Base-by-base conservation (phyloP, 1,140 invertebrate genomes). In the Drosophila orena region DNA sequence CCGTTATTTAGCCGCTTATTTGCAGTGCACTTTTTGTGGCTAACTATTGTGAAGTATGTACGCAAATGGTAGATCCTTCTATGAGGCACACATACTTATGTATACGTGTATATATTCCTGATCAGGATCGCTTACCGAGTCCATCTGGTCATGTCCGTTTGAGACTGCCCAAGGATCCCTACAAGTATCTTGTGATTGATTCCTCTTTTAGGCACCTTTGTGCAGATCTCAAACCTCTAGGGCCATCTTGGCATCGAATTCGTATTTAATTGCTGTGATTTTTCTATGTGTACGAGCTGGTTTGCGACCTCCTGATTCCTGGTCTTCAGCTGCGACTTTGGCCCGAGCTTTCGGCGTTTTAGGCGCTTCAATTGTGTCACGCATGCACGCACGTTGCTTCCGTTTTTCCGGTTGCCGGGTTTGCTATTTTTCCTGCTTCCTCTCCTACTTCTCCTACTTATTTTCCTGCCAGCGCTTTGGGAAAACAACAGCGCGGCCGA, bases 361-460 rank as follows among this genome's bases (percentile, higher is more conserved):
- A 86, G 83, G 83, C 83, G 83, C 79, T 83, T 88, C 84, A 89
- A 89, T 84, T 88, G 84, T 89, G 84, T 89, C 84, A 89, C 84
- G 84, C 84, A 89, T 89, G 84, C 84, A 89, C 84, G 84, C 84
- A 89, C 84, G 84, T 84, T 89, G 84, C 79, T 89, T 89, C 65
- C 84, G 84, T 84, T 89, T 89, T 89, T 89, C 84, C 84, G 84
- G 80, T 79, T 89, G 84, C 79, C 85, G 84, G 80, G 77, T 85
- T 89, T 89, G 62, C 84, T 79, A 86, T 83, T 86, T 86, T 86
- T 88, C 79, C 84, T 50, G 68, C 52, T 71, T 74, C 47, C 71
- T 73, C 37, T 44, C n/a, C n/a, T n/a, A n/a, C n/a, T n/a, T n/a
- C n/a, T n/a, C 44, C 44, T 43, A 52, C 37, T 77, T 52, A 27